Evolutionary conservation across 1,140 invertebrate species (phyloP), one percentile per base, ranked within the genome.

Genomic region (Anastrepha obliqua): DNA sequence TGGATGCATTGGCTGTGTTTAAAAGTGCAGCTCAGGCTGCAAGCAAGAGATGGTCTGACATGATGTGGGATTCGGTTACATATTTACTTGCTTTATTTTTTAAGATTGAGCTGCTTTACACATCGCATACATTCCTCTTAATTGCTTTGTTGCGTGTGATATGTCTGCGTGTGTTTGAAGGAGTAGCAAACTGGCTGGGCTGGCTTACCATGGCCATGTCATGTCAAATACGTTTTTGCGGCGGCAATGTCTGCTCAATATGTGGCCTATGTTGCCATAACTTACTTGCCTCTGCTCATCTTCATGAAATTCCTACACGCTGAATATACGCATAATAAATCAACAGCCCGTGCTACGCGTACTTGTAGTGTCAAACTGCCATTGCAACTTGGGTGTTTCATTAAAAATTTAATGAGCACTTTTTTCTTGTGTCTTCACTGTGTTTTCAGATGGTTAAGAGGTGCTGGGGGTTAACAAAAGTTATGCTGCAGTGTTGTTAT

Each of bases 321-420:
- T n/a, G n/a, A n/a, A n/a, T n/a, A n/a, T n/a, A n/a, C 20, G 3
- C 64, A 11, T 13, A 42, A 67, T 67, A 67, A 67, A 67, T 67
- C 64, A 42, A 13, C 8, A 39, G 9, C 64, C 11, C 11, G 51
- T 55, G 51, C 6, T 11, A 55, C 11, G 2, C 51, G 11, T 8
- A 6, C 6, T 55, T 6, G 51, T 55, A 11, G 29, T n/a, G 64
- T 29, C 64, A 11, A 11, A 15, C 29, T 42, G 64, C 20, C 39
- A 8, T 67, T 6, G 29, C 9, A 67, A 39, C 64, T 39, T 67
- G 64, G 64, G 2, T 39, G 29, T 29, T 4, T 67, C 64, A 67
- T 67, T 67, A 67, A 67, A 42, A 42, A 39, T 39, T 67, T 42
- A 67, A 67, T 67, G 64, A 67, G 29, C 39, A 65, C 64, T 11